phyloP scores from a whole-genome alignment of 2,888 invertebrate genomes.

The Yponomeuta evonymella region DNA sequence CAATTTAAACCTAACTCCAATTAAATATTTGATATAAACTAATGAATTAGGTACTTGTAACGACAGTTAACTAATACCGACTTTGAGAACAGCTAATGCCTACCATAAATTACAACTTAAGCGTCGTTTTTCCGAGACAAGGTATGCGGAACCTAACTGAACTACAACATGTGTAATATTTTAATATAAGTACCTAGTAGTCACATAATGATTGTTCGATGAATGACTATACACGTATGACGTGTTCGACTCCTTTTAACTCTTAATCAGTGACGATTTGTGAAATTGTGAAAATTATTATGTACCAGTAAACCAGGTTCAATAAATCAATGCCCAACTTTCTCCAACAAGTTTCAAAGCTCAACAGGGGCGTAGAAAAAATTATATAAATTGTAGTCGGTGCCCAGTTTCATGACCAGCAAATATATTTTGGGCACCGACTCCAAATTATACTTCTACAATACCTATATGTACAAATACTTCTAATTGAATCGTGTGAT shows the following conservation, averaged over 20 bases:
- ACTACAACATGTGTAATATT: not conserved
- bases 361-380: not conserved
- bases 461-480: too few relatives aligned
- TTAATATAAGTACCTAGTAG: not conserved
- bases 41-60: too few relatives aligned
- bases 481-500: too few relatives aligned
- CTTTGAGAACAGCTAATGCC: not conserved
- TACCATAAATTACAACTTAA: not conserved
- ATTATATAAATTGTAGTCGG: too few relatives aligned
- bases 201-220: not conserved
- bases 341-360: not conserved
- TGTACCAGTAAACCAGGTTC: too few relatives aligned
- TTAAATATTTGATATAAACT: too few relatives aligned
- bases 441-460: too few relatives aligned
- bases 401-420: too few relatives aligned
- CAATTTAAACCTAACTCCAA: too few relatives aligned
- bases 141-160: conserved; percentile 1
- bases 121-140: not conserved
- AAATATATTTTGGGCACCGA: too few relatives aligned
- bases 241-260: not conserved
- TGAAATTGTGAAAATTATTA: too few relatives aligned
- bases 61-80: not conserved
- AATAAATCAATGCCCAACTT: not conserved
- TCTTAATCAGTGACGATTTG: not conserved
- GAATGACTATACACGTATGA: not conserved